phyloP scores from a whole-genome alignment of 2,797 vertebrate species.

The Siniperca scherzeri region DNA sequence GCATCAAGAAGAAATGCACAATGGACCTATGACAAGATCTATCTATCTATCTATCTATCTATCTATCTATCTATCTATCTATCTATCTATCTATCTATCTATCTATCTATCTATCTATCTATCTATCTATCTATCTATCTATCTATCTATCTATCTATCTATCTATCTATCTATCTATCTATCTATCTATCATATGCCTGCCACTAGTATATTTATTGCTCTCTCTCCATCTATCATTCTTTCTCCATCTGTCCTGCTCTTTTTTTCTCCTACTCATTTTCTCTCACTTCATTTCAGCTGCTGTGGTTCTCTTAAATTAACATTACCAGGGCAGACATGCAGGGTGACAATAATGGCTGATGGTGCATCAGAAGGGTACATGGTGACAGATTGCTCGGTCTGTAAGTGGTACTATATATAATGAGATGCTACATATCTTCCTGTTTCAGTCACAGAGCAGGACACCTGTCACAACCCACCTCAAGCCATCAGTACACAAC shows the following conservation, averaged over 20 bases:
- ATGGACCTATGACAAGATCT: background rate
- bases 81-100: slow-evolving; percentile 8
- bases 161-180: background rate
- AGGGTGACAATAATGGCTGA: slow-evolving; percentile 54
- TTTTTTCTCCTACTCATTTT: slow-evolving; percentile 16
- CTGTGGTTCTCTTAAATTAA: slow-evolving; percentile 53
- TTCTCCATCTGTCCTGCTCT: background rate
- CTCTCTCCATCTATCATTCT: background rate
- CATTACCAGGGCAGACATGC: slow-evolving; percentile 34
- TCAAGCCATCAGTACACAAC: slow-evolving; percentile 55
- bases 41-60: slow-evolving; percentile 9
- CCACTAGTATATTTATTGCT: background rate
- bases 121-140: background rate
- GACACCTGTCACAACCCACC: slow-evolving; percentile 76
- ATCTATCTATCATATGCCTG: background rate
- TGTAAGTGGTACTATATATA: slow-evolving; percentile 58
- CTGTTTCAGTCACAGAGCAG: slow-evolving; percentile 61
- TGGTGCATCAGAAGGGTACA: slow-evolving; percentile 53
- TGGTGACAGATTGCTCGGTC: slow-evolving; percentile 63
- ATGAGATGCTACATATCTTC: slow-evolving; percentile 63
- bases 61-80: slow-evolving; percentile 12
- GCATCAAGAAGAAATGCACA: slow-evolving; percentile 12
- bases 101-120: background rate
- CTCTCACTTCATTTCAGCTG: slow-evolving; percentile 11
- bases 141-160: background rate